Evolutionary conservation across 2,888 invertebrate genomes (phyloP).

Genomic region (Pandemis corylana): DNA sequence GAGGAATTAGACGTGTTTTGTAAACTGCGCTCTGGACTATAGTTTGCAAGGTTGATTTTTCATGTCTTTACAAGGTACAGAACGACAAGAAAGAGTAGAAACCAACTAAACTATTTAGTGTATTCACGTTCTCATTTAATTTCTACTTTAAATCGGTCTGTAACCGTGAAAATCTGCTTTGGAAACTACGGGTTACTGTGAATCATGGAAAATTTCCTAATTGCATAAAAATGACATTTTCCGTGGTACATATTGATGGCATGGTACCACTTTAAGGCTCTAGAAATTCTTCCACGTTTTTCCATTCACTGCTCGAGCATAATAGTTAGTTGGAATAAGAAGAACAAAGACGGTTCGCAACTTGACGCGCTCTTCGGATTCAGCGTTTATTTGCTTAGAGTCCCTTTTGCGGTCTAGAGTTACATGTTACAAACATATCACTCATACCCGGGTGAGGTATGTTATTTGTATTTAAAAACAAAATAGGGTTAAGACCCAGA

Average conservation of each 20-base stretch:
- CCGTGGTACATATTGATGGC: not conserved
- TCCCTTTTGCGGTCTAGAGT: no score
- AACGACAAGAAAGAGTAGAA: not conserved
- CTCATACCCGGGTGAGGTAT: no score
- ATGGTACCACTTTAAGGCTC: not conserved
- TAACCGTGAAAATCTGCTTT: not conserved
- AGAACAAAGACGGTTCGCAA: no score
- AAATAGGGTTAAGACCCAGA: no score
- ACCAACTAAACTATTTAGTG: no score
- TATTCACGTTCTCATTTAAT: no score
- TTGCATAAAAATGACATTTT: no score
- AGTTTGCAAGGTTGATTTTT: not conserved
- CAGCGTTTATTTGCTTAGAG: no score
- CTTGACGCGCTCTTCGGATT: no score
- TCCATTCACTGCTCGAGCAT: not conserved
- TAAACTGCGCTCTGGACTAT: not conserved
- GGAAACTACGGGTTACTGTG: not conserved
- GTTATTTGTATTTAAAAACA: no score
- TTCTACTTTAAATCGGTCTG: no score
- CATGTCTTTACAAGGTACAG: not conserved
- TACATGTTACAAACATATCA: no score
- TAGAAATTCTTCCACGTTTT: not conserved
- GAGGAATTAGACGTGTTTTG: not conserved
- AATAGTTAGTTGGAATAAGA: not conserved
- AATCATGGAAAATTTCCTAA: not conserved